These are phyloP conservation scores for Byasa hedistus DNA, from an alignment of 2,888 invertebrate genomes.

Conservation along the genomic window DNA sequence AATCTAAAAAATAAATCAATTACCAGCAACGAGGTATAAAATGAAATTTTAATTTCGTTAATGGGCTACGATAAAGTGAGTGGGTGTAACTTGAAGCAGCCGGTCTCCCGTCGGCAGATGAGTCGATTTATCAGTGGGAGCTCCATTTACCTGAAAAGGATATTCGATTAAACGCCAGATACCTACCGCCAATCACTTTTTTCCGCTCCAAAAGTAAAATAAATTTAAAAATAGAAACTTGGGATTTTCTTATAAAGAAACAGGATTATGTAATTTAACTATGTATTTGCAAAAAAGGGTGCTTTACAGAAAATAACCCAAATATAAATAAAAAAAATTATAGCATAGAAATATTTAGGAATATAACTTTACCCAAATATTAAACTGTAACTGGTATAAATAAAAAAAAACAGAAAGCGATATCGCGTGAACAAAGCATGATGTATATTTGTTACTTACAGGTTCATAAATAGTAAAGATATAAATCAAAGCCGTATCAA, in stretches of 20 bases:
- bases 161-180: conserved; percentile 1
- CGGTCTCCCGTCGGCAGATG: conserved; percentile 46
- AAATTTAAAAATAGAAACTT: not conserved
- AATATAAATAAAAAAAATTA: too few relatives aligned
- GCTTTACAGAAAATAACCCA: too few relatives aligned
- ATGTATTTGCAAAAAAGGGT: too few relatives aligned
- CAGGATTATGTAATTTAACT: too few relatives aligned
- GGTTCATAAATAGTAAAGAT: conserved; percentile 18
- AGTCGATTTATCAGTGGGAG: conserved; percentile 61
- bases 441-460: conserved; percentile 12
- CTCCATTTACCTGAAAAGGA: conserved; percentile 51
- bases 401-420: too few relatives aligned
- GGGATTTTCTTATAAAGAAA: too few relatives aligned
- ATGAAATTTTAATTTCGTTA: conserved; percentile 42
- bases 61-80: conserved; percentile 36
- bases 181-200: conserved; percentile 1
- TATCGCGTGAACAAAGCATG: conserved; percentile 10
- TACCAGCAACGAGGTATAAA: not conserved
- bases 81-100: conserved; percentile 36
- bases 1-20: not conserved
- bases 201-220: not conserved
- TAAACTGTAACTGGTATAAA: too few relatives aligned
- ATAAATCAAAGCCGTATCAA: conserved; percentile 4
- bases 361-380: too few relatives aligned
- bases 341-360: too few relatives aligned